Percentiles rank a stretch among this genome's conserved stretches.
Evolutionary conservation across 2,888 invertebrate genomes (phyloP).

Genomic region (Antheraea assamensis): DNA sequence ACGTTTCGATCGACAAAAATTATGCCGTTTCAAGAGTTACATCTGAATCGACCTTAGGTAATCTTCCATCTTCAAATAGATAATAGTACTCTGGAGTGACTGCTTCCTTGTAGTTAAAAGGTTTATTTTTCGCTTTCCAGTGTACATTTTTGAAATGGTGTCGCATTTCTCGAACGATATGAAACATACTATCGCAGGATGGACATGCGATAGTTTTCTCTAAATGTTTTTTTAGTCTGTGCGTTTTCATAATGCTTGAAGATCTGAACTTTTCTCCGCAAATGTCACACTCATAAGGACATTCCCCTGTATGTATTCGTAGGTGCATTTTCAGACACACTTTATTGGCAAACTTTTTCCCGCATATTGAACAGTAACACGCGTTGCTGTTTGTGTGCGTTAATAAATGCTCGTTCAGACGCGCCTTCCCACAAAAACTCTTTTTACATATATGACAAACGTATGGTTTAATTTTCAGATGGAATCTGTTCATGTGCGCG

Average conservation of each 20-base stretch:
- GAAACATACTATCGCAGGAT: conserved; percentile 50
- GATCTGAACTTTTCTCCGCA: conserved; percentile 52
- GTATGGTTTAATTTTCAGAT: conserved; percentile 46
- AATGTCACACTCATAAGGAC: conserved; percentile 50
- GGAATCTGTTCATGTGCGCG: conserved; percentile 48
- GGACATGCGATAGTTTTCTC: conserved; percentile 50
- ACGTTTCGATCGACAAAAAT: not conserved
- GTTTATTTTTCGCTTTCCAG: conserved; percentile 47
- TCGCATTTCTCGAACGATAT: conserved; percentile 49
- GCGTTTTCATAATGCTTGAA: conserved; percentile 52
- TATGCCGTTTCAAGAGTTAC: not conserved
- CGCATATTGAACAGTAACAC: conserved; percentile 44
- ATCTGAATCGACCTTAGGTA: conserved; percentile 24
- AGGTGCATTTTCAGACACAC: conserved; percentile 53
- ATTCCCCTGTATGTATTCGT: conserved; percentile 51
- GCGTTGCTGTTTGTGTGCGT: conserved; percentile 39
- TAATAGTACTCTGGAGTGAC: conserved; percentile 40
- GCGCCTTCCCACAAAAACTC: conserved; percentile 44
- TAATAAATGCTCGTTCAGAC: conserved; percentile 43
- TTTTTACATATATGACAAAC: conserved; percentile 44
- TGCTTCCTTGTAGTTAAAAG: conserved; percentile 46
- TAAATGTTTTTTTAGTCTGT: conserved; percentile 49
- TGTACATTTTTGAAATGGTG: conserved; percentile 53
- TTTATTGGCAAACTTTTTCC: conserved; percentile 49
- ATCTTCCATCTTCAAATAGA: conserved; percentile 47